A percentile compares a stretch with the other conserved stretches of the same genome.
Evolutionary conservation across 2,113 vertebrate genomes (phyloP).

Genomic region (Gymnogyps californianus): DNA sequence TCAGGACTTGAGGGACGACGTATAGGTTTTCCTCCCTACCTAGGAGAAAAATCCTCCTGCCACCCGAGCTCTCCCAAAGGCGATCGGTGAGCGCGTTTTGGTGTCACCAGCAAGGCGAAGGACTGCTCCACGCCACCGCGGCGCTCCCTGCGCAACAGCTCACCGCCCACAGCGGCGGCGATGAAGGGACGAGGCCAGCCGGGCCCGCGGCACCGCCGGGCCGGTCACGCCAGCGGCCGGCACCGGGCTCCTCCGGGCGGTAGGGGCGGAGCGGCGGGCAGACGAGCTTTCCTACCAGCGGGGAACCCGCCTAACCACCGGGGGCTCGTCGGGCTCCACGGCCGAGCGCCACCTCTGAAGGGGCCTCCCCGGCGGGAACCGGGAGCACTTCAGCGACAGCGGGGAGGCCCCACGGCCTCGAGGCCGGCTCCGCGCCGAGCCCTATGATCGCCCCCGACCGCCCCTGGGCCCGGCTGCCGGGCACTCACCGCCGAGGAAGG

Average conservation of each 20-base stretch:
- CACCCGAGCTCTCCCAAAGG: background rate
- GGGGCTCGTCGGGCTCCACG: background rate
- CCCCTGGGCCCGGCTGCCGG: background rate
- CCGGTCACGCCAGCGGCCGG: background rate
- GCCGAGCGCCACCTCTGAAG: background rate
- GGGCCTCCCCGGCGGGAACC: background rate
- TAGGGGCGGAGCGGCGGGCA: background rate
- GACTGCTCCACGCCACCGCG: too few species aligned
- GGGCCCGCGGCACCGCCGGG: background rate
- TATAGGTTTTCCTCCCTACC: rapidly evolving
- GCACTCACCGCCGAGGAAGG: conserved; percentile 85
- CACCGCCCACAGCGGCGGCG: background rate
- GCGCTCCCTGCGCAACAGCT: background rate
- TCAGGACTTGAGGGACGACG: rapidly evolving
- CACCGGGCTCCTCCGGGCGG: background rate
- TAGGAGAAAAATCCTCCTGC: rapidly evolving
- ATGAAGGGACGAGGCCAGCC: too few species aligned
- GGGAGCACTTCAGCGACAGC: background rate
- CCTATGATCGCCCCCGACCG: rapidly evolving
- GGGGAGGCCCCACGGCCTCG: background rate
- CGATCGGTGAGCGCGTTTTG: rapidly evolving
- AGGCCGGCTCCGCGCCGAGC: too few species aligned
- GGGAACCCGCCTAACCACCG: background rate
- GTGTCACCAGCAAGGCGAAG: background rate
- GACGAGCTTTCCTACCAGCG: background rate